Evolutionary conservation across 2,113 vertebrate genomes (phyloP), one percentile per base, ranked within the genome.

Genomic region (Austrofundulus limnaeus): DNA sequence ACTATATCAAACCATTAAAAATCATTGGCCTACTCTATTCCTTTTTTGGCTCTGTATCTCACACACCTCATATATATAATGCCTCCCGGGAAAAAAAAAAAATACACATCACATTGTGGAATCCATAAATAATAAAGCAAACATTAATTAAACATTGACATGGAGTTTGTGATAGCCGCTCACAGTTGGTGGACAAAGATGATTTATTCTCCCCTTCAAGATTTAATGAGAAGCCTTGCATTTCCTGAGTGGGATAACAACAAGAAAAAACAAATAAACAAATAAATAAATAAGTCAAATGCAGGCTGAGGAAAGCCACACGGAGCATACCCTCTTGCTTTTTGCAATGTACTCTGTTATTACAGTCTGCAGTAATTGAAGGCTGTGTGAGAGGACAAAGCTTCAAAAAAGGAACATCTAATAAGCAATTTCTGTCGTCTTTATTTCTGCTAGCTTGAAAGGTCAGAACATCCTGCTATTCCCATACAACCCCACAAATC

Each of bases 121-220:
- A 82, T 68, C 77, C 76, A 85, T 89, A 83, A 88, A 89, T 90
- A 87, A 86, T 86, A 70, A 45, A 86, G 74, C 54, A n/a, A 63
- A 77, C 75, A 85, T 89, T 81, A 87, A 90, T 91, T 87, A 92
- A 88, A 84, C 82, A 90, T 91, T 16, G 79, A 65, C 71, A 67
- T 67, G 17, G 69, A 77, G 77, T 70, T 85, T 78, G 75, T 24
- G 63, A 83, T 82, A 80, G 87, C 75, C 20, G 42, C 74, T 74
- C 80, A 68, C 77, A 71, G 75, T 74, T 70, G 74, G 83, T 66
- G 54, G 50, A 59, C 58, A 28, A 61, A 71, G 73, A 77, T 17
- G 51, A 66, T 61, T 55, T 59, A 25, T 66, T 63, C 53, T 54
- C 72, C 43, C 59, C 72, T 81, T 53, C 41, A 79, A 83, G 81